phyloP scores from a whole-genome alignment of 2,797 vertebrate species.

The Ispidina lecontei region DNA sequence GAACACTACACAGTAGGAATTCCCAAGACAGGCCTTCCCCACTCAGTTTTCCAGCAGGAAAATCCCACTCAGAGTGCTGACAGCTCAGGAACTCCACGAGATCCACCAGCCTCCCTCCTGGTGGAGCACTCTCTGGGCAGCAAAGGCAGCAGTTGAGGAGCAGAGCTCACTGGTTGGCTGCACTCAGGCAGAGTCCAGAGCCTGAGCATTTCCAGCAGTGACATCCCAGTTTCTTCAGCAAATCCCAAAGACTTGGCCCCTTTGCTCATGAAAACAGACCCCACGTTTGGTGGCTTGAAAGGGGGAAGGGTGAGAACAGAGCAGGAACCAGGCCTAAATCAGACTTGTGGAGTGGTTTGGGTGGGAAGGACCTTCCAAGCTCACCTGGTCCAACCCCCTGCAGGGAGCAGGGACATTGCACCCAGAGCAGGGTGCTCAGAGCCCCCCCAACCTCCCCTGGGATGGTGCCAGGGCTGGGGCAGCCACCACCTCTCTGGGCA shows the following conservation, averaged over 20 bases:
- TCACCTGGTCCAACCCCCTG: neutral
- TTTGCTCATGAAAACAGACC: neutral
- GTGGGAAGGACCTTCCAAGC: neutral
- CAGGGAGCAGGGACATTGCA: neutral
- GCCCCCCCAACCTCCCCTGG: neutral
- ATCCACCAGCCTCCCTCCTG: neutral
- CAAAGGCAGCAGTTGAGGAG: fast-evolving
- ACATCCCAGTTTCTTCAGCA: neutral
- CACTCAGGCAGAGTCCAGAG: neutral
- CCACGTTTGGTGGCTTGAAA: fast-evolving
- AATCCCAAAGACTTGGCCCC: neutral
- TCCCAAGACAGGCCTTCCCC: neutral
- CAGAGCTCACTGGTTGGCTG: neutral
- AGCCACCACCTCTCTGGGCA: neutral
- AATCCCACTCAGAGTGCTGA: neutral
- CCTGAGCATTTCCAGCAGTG: neutral
- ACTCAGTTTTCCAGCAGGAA: neutral
- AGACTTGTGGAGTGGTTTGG: neutral
- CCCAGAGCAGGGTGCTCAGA: neutral
- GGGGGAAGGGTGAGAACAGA: neutral
- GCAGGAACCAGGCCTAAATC: neutral
- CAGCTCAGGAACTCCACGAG: neutral
- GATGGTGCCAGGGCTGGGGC: neutral
- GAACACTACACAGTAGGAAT: neutral
- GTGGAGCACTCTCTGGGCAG: neutral